Evolutionary conservation across 2,797 vertebrate genomes (phyloP).

Genomic region (Platalea minor): DNA sequence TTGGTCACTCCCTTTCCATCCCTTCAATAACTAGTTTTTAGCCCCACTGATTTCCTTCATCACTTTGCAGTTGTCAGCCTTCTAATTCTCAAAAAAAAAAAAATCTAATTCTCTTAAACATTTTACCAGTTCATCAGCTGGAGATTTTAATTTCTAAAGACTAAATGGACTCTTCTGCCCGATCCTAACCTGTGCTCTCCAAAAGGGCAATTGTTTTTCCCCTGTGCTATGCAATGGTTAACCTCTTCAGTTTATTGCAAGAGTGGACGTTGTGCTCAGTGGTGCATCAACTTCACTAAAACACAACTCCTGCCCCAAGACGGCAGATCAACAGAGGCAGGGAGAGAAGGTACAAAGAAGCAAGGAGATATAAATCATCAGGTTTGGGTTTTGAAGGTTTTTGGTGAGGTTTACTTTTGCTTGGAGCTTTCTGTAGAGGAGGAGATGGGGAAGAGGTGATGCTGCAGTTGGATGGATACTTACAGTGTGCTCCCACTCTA

Average conservation of each 20-base stretch:
- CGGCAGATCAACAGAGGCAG: neutral
- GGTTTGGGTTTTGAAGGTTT: neutral
- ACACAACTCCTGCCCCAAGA: neutral
- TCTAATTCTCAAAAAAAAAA: neutral
- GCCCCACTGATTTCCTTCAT: neutral
- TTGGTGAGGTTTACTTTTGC: neutral
- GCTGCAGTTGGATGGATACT: fast-evolving
- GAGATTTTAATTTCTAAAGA: neutral
- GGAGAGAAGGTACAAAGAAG: neutral
- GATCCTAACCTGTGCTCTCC: neutral
- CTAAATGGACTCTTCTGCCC: fast-evolving
- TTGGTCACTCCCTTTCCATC: neutral
- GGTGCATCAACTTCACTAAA: neutral
- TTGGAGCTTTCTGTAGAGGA: neutral
- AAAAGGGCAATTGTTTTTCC: neutral
- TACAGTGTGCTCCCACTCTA: neutral
- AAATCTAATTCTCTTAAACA: neutral
- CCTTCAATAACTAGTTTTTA: neutral
- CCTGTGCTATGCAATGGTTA: neutral
- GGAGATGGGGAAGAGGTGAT: neutral
- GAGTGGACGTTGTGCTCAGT: neutral
- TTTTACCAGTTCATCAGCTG: neutral
- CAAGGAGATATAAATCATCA: neutral
- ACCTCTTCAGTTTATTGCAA: neutral
- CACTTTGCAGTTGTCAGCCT: neutral